Evolutionary conservation across 2,113 vertebrate genomes (phyloP).

Genomic region (Dermatemys mawii): DNA sequence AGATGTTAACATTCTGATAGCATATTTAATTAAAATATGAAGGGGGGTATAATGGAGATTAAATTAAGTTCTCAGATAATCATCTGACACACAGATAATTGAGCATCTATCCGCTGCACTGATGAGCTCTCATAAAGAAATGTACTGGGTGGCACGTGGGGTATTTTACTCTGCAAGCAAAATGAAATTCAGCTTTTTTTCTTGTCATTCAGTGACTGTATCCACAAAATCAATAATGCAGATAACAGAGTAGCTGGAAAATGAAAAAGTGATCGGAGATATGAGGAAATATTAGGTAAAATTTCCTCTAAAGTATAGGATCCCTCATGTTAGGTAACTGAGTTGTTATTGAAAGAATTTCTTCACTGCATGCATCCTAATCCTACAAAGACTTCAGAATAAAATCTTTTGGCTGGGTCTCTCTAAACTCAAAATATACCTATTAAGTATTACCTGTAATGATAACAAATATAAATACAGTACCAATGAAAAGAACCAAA

Average conservation of each 20-base stretch:
- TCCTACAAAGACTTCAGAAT: neutral
- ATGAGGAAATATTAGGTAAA: slow-evolving; percentile 23
- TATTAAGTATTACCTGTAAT: neutral
- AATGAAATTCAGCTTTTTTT: slow-evolving; percentile 18
- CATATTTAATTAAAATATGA: slow-evolving; percentile 94
- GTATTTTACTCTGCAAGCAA: slow-evolving; percentile 48
- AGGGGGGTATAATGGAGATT: slow-evolving; percentile 88
- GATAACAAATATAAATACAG: neutral
- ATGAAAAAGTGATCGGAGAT: slow-evolving; percentile 75
- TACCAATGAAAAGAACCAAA: neutral
- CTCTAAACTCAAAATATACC: neutral
- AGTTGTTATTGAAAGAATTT: neutral
- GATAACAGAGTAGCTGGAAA: slow-evolving; percentile 48
- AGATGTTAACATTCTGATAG: slow-evolving; percentile 88
- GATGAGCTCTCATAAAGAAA: slow-evolving; percentile 75
- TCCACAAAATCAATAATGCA: slow-evolving; percentile 59
- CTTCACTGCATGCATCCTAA: neutral
- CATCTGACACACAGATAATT: slow-evolving; percentile 93
- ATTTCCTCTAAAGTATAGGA: neutral
- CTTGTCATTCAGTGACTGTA: slow-evolving; percentile 51
- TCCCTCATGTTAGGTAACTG: neutral
- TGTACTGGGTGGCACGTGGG: neutral
- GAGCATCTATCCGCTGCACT: slow-evolving; percentile 85
- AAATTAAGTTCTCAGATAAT: slow-evolving; percentile 93
- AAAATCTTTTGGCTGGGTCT: neutral